Base-by-base conservation (phyloP, 37 sponge, comb jelly and placozoan species). In the Hormiphora californensis region DNA sequence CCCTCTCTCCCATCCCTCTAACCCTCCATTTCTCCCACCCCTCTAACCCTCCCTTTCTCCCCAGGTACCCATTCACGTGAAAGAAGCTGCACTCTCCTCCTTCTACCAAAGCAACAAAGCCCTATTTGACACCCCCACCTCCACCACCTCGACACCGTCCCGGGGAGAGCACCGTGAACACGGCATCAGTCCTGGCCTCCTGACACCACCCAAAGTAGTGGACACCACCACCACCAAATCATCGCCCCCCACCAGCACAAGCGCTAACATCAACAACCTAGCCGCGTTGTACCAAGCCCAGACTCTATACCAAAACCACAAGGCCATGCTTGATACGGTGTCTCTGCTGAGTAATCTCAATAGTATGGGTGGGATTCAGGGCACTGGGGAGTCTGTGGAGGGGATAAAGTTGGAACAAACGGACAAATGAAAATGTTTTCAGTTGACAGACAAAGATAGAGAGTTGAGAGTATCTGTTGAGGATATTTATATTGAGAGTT, bases 201-300 rank as follows among this genome's bases (percentile, higher is more conserved):
- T 73, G 46, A 73, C 81, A 0, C 81, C 81, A 4, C 81, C 81
- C 43, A 73, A 73, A 40, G 40, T 46, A 32, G 59, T 30, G 28
- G 81, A 73, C 25, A 43, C 40, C n/a, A n/a, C n/a, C n/a, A n/a
- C n/a, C n/a, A n/a, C n/a, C 46, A 73, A 73, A 30, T 33, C 43
- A 43, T 73, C 81, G 23, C 81, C 81, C 23, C 81, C 81, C 22
- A 73, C 81, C 81, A 73, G 81, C n/a, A n/a, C n/a, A n/a, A n/a
- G n/a, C n/a, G n/a, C n/a, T n/a, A n/a, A n/a, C 44, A 65, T 65
- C 38, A 65, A 65, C 68, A 73, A 73, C 81, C 81, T 73, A 1
- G 40, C 81, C 23, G 81, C 35, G 12, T 46, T 73, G 25, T 73
- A 73, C 81, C 81, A 73, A 46, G n/a, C 15, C 9, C 21, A 21